These are phyloP conservation scores for Caenorhabditis plicata DNA, from an alignment of 2,888 invertebrate species.

Conservation along the genomic window DNA sequence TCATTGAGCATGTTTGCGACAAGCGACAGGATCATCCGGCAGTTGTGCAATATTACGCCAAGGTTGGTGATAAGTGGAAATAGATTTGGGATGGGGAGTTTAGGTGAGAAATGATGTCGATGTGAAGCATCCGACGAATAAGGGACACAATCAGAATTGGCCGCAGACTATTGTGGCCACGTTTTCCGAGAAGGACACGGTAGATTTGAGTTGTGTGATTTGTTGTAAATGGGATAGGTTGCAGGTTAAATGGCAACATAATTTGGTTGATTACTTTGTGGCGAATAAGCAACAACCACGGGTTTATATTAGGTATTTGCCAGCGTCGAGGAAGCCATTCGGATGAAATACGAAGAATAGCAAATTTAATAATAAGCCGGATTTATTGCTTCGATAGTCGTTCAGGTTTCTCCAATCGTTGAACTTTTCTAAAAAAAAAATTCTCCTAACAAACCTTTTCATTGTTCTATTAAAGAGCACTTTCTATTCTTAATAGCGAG, in stretches of 20 bases:
- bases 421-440: too few species aligned
- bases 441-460: too few species aligned
- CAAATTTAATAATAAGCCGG: too few species aligned
- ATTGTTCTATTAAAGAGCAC: too few species aligned
- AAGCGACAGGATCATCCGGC: slow-evolving; percentile 60
- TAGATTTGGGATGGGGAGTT: slow-evolving; percentile 1
- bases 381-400: too few species aligned
- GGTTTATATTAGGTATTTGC: slow-evolving; percentile 47
- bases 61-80: slow-evolving; percentile 13
- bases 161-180: slow-evolving; percentile 17
- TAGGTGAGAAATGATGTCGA: slow-evolving; percentile 56
- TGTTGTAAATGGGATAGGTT: neutral
- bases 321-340: slow-evolving; percentile 32
- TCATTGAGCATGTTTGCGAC: slow-evolving; percentile 59
- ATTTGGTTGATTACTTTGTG: slow-evolving; percentile 13
- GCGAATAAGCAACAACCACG: slow-evolving; percentile 21
- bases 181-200: neutral
- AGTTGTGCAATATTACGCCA: slow-evolving; percentile 59
- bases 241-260: slow-evolving; percentile 25
- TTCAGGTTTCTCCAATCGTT: too few species aligned
- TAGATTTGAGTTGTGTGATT: neutral
- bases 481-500: too few species aligned
- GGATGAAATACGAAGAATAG: too few species aligned
- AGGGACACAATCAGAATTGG: slow-evolving; percentile 56
- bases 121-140: slow-evolving; percentile 58